These are phyloP conservation scores for Tupiocoris notatus DNA, from an alignment of 2,888 invertebrate genomes.

Conservation along the genomic window DNA sequence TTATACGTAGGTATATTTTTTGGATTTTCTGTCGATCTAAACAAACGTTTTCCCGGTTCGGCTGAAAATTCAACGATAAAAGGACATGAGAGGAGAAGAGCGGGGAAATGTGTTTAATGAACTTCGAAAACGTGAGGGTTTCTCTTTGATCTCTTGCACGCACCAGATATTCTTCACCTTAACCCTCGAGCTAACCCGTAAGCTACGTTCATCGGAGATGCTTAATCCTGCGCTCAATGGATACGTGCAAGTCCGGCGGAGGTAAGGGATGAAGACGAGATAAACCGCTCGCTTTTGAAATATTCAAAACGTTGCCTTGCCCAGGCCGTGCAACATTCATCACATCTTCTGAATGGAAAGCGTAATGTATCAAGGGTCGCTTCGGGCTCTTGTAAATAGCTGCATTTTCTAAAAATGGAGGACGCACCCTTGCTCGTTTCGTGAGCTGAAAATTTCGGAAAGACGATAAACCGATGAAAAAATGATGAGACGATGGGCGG, in stretches of 20 bases:
- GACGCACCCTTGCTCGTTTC: no score
- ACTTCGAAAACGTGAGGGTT: background rate
- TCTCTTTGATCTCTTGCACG: slow-evolving; percentile 16
- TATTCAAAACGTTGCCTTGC: background rate
- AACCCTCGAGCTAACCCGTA: background rate
- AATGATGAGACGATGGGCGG: background rate
- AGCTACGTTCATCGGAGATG: background rate
- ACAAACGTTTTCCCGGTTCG: no score
- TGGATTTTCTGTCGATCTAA: no score
- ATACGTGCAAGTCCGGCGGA: background rate
- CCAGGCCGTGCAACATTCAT: background rate
- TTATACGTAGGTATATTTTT: no score
- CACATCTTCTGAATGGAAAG: no score
- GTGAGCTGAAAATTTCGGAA: background rate
- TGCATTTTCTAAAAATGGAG: no score
- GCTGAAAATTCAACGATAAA: no score
- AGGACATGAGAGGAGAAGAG: no score
- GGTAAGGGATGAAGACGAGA: background rate
- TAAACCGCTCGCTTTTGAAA: background rate
- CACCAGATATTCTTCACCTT: slow-evolving; percentile 20
- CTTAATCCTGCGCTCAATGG: background rate
- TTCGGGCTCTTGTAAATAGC: no score
- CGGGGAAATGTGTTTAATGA: slow-evolving; percentile 3
- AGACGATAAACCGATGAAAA: background rate
- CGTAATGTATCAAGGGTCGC: no score